These are phyloP conservation scores for Torymus tubicola DNA, from an alignment of 2,888 invertebrate genomes.

Conservation along the genomic window DNA sequence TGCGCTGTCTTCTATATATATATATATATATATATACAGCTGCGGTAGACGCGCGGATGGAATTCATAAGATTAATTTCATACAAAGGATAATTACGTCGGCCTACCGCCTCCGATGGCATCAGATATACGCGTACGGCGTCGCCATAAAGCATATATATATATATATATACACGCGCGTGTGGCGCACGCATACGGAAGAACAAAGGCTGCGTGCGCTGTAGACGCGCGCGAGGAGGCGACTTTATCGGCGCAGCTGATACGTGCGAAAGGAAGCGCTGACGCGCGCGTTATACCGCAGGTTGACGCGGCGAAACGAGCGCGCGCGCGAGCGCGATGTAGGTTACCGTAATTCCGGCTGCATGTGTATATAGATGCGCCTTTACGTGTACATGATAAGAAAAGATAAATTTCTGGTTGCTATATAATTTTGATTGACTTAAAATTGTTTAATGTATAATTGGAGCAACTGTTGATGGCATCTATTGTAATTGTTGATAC, in stretches of 20 bases:
- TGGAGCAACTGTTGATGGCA: too few species aligned
- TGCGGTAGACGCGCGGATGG: slow-evolving; percentile 15
- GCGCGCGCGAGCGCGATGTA: slow-evolving; percentile 56
- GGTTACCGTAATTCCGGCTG: slow-evolving; percentile 64
- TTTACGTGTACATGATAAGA: too few species aligned
- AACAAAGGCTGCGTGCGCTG: slow-evolving; percentile 14
- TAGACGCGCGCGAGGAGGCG: too few species aligned
- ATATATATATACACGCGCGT: too few species aligned
- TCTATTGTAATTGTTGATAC: too few species aligned
- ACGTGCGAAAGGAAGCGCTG: slow-evolving; percentile 52
- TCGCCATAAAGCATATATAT: slow-evolving; percentile 29
- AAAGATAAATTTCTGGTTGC: too few species aligned
- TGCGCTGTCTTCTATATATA: too few species aligned
- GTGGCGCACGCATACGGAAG: too few species aligned
- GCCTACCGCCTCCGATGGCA: slow-evolving; percentile 28
- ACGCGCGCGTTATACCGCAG: background rate
- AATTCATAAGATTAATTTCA: slow-evolving; percentile 54
- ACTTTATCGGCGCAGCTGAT: background rate
- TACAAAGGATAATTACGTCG: slow-evolving; percentile 53
- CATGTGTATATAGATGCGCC: too few species aligned
- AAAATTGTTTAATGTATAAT: too few species aligned
- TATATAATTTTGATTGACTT: too few species aligned
- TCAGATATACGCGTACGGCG: slow-evolving; percentile 10
- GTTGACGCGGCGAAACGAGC: slow-evolving; percentile 33
- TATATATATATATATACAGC: too few species aligned